Evolutionary conservation across 1,140 invertebrate species (phyloP), one percentile per base, ranked within the genome.

Genomic region (Globodera rostochiensis): DNA sequence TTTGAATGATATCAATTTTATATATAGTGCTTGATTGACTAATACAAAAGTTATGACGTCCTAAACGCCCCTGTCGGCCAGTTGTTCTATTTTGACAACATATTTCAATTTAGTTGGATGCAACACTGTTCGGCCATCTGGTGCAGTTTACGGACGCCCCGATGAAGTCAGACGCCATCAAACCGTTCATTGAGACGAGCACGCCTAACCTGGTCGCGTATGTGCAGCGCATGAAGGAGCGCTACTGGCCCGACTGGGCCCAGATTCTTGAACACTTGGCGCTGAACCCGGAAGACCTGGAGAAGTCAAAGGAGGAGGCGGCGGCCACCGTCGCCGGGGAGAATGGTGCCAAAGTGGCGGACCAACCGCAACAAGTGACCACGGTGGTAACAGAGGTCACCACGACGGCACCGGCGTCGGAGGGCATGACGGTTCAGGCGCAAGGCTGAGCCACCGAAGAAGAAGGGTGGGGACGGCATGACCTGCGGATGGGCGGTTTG

Each of bases 31-130:
- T 25, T 25, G 25, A 25, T 25, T 25, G 25, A 25, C 25, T 25
- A 25, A 25, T 1, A 25, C 25, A 25, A 25, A 25, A 25, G 25
- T 25, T 25, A 25, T 25, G 25, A 1, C 25, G 25, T 25, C 25
- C 25, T 25, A 25, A 25, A 25, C 25, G 1, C 25, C 25, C 25
- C 25, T 0, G 1, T 25, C 25, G 25, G 36, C 36, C 1, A 36
- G 36, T 36, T 36, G 73, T 73, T 21, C 53, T 21, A 3, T 15
- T 73, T 73, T 13, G 21, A 21, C 73, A 13, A 13, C 53, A 1
- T 3, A n/a, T 25, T 64, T 15, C 57, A 80, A 70, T 85, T 73
- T 73, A 84, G 84, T 94, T 87, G 25, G 86, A 87, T 64, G 84
- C 81, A 1, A 77, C 74, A 19, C 57, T 83, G 4, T 87, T 87